Conservation (phyloP, 1,140 invertebrate species). For the Ceratina japonica region DNA sequence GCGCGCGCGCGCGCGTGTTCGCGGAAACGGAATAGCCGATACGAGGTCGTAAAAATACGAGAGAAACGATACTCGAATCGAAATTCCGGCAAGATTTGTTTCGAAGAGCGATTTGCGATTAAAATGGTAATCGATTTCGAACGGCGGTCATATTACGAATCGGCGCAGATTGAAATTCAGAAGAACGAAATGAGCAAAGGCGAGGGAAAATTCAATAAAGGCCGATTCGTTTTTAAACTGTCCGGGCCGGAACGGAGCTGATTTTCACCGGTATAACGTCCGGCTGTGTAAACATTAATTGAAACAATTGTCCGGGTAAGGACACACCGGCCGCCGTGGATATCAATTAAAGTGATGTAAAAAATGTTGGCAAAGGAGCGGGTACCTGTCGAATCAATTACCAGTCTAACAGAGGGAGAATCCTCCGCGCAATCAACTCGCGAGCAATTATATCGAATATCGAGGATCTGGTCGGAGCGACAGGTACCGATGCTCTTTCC, state of each 20-base stretch:
- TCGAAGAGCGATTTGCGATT: not conserved
- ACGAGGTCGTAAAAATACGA: not conserved
- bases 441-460: constrained; percentile 11
- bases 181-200: not conserved
- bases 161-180: not conserved
- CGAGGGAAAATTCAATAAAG: not conserved
- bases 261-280: too few species aligned
- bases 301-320: too few species aligned
- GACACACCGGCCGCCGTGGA: too few species aligned
- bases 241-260: not conserved
- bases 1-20: not conserved
- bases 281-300: too few species aligned
- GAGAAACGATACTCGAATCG: not conserved
- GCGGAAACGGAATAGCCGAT: not conserved
- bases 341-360: not conserved
- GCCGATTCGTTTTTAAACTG: not conserved
- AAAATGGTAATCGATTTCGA: not conserved
- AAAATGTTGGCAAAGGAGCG: not conserved
- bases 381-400: not conserved
- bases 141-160: not conserved
- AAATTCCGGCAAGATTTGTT: not conserved
- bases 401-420: too few species aligned
- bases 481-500: not conserved
- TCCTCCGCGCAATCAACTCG: not conserved
- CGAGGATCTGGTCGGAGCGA: not conserved